phyloP scores from a whole-genome alignment of 2,113 vertebrate genomes.

The Aplodontia rufa region DNA sequence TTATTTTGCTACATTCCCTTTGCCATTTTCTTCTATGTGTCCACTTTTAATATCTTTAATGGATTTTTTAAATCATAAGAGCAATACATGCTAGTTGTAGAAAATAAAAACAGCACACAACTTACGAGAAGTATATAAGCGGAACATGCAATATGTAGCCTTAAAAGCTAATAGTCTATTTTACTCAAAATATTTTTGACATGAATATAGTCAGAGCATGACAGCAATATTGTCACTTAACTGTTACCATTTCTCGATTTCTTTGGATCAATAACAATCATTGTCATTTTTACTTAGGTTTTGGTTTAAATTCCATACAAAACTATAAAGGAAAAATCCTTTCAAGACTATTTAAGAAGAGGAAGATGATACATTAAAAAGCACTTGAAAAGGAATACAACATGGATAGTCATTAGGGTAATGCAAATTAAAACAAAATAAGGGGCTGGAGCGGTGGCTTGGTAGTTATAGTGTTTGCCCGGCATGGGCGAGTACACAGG shows the following conservation, averaged over 20 bases:
- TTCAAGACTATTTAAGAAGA: conserved; percentile 8
- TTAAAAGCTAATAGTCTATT: conserved; percentile 11
- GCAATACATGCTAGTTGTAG: background rate
- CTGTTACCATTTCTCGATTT: background rate
- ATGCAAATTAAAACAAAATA: conserved; percentile 18
- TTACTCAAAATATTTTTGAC: conserved; percentile 11
- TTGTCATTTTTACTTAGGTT: conserved; percentile 20
- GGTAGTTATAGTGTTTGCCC: no score
- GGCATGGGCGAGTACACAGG: no score
- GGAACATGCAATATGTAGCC: background rate
- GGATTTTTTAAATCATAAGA: background rate
- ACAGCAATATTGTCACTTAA: background rate
- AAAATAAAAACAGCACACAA: background rate
- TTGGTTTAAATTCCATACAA: conserved; percentile 10
- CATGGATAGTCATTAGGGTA: background rate
- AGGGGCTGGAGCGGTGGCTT: no score
- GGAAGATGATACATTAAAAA: background rate
- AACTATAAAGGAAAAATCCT: background rate
- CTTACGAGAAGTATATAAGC: background rate
- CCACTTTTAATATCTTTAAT: conserved; percentile 12
- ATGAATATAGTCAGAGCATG: background rate
- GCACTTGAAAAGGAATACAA: background rate
- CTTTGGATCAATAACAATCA: background rate
- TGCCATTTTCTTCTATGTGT: background rate
- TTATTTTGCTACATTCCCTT: background rate